A percentile compares a stretch with the other conserved stretches of the same genome.
Conservation (phyloP, 2,888 invertebrate genomes). For the Aplocera efformata region DNA sequence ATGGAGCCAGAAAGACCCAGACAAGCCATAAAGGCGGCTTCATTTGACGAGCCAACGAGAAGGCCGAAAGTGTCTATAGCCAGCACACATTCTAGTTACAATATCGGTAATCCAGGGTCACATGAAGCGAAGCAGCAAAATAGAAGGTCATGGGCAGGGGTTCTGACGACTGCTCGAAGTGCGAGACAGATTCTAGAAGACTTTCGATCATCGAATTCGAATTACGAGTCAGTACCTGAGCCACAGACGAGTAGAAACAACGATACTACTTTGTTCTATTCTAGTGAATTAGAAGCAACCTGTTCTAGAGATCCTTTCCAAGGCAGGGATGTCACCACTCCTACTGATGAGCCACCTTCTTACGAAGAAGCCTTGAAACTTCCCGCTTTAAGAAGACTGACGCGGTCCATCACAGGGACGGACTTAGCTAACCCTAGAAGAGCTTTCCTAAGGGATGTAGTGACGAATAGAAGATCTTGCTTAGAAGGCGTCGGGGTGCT, state of each 20-base stretch:
- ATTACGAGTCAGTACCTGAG: slow-evolving; percentile 63
- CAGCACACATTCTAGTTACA: slow-evolving; percentile 65
- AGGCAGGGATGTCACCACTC: slow-evolving; percentile 77
- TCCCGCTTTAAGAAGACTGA: slow-evolving; percentile 78
- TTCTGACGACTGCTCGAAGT: slow-evolving; percentile 60
- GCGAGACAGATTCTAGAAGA: slow-evolving; percentile 71
- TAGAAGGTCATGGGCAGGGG: slow-evolving; percentile 70
- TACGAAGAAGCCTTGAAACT: slow-evolving; percentile 84
- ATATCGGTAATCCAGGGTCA: slow-evolving; percentile 50
- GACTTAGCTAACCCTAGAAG: slow-evolving; percentile 73
- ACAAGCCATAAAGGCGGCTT: slow-evolving; percentile 61
- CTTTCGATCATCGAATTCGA: slow-evolving; percentile 50
- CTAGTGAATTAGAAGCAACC: slow-evolving; percentile 68
- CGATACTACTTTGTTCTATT: slow-evolving; percentile 60
- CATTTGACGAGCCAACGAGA: slow-evolving; percentile 63
- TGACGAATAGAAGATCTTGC: slow-evolving; percentile 72
- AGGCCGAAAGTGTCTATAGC: slow-evolving; percentile 58
- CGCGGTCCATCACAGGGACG: slow-evolving; percentile 82
- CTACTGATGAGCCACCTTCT: slow-evolving; percentile 80
- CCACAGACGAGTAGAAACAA: slow-evolving; percentile 45
- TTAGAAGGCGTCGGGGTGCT: slow-evolving; percentile 71
- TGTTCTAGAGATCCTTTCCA: slow-evolving; percentile 83
- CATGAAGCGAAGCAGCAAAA: slow-evolving; percentile 66
- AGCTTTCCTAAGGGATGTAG: slow-evolving; percentile 71
- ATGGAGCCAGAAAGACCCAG: slow-evolving; percentile 54